phyloP scores from a whole-genome alignment of 2,888 invertebrate genomes.

The Odontocolon sp. region DNA sequence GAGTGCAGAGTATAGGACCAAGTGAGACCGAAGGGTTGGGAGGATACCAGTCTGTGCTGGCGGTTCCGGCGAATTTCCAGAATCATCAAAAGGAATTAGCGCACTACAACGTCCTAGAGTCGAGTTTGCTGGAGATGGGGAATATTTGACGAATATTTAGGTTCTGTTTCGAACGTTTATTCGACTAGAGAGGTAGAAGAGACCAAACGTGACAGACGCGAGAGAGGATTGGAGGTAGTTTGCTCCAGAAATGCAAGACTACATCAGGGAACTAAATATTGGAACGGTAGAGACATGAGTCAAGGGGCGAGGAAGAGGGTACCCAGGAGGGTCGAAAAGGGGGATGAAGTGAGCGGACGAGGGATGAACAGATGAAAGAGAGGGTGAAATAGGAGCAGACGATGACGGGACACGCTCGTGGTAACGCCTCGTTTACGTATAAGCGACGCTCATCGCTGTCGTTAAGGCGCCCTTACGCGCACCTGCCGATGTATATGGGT shows the following conservation, averaged over 20 bases:
- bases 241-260: not conserved
- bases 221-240: not conserved
- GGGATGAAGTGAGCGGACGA: slow-evolving; percentile 5
- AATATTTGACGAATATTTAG: slow-evolving; percentile 27
- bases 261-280: slow-evolving; percentile 1
- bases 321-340: no score
- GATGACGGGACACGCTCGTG: slow-evolving; percentile 34
- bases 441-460: slow-evolving; percentile 59
- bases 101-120: slow-evolving; percentile 42
- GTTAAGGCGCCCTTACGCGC: slow-evolving; percentile 53
- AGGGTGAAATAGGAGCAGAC: slow-evolving; percentile 23
- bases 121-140: not conserved
- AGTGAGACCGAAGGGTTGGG: not conserved
- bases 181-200: not conserved
- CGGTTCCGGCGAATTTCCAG: slow-evolving; percentile 63
- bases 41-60: slow-evolving; percentile 16
- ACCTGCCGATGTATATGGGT: slow-evolving; percentile 53
- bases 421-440: slow-evolving; percentile 65
- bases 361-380: not conserved
- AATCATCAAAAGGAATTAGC: slow-evolving; percentile 72
- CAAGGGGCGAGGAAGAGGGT: no score
- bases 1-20: not conserved
- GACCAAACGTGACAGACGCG: not conserved
- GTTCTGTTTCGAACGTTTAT: slow-evolving; percentile 12
- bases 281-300: not conserved